phyloP scores from a whole-genome alignment of 1,140 invertebrate species.

The Ceratosolen fusciceps region DNA sequence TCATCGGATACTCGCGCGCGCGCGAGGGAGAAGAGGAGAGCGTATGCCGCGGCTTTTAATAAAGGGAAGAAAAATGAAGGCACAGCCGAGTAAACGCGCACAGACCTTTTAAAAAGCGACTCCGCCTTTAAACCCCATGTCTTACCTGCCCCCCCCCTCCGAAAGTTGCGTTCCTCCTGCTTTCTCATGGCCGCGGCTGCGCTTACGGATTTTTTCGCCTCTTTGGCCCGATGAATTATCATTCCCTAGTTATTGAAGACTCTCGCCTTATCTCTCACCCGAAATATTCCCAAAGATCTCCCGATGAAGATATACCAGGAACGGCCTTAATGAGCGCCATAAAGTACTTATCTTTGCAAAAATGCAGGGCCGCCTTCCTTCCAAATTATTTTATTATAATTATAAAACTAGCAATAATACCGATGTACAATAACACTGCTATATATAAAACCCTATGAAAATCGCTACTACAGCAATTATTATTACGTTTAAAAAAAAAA shows the following conservation, averaged over 20 bases:
- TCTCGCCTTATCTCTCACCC: background rate
- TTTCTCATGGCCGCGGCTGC: background rate
- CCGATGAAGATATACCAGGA: background rate
- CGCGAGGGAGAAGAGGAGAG: slow-evolving; percentile 18
- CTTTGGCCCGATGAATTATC: background rate
- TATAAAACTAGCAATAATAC: too few relatives aligned
- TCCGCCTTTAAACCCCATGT: background rate
- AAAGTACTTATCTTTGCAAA: background rate
- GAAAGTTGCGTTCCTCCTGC: slow-evolving; percentile 22
- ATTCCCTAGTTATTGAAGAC: slow-evolving; percentile 13
- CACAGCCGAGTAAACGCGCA: background rate
- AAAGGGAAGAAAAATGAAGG: slow-evolving; percentile 32
- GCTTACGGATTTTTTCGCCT: slow-evolving; percentile 1
- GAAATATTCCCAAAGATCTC: slow-evolving; percentile 4
- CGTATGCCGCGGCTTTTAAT: slow-evolving; percentile 27
- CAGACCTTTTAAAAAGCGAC: slow-evolving; percentile 20
- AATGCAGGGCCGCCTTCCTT: background rate
- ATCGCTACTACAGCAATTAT: too few relatives aligned
- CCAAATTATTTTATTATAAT: background rate
- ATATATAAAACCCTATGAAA: too few relatives aligned
- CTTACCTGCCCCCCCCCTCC: background rate
- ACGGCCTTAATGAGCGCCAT: background rate
- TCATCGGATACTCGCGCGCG: slow-evolving; percentile 35
- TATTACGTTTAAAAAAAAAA: too few relatives aligned
- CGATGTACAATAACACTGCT: too few relatives aligned